Evolutionary conservation across 2,113 vertebrate species (phyloP), one percentile per base, ranked within the genome.

Genomic region (Dipodomys ordii): DNA sequence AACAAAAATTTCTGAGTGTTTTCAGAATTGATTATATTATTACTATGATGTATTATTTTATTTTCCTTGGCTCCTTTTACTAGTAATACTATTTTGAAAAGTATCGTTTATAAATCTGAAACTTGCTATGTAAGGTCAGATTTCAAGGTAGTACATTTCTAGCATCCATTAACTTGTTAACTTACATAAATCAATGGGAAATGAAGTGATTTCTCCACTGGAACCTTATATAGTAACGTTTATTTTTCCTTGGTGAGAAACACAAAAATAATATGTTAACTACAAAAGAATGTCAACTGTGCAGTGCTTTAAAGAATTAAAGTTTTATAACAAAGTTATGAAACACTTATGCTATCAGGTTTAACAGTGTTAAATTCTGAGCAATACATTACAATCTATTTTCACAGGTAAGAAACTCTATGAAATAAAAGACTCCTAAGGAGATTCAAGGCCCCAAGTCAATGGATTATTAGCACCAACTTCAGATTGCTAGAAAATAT

Each of bases 171-270:
- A 97, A 97, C 90, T 94, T 97, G 94, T 79, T 97, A 97, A 94
- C 96, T 97, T 96, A 97, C 96, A 97, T 97, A 97, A 96, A 96
- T 98, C 98, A 98, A 67, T 82, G 94, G 90, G 88, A 97, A 98
- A 95, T 87, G 82, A 22, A 88, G 27, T 87, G 96, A 97, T 87
- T 94, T 83, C 87, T 95, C 87, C n/a, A 64, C 23, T 95, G 76
- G 96, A 97, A 90, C 46, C 95, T 97, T 96, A 87, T 96, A 78
- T 97, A 97, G 92, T 84, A 97, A 97, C 87, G 96, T 86, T 91
- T 91, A 85, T 96, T 94, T 96, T 92, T 89, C 90, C 88, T 95
- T 53, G 94, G 87, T 90, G 85, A 83, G 87, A 92, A 96, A 90
- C 74, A 95, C 78, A 4, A 74, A 95, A 83, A 91, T 94, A 89